A percentile compares a stretch with the other conserved stretches of the same genome.
phyloP scores from a whole-genome alignment of 2,888 invertebrate species.

The Eurytoma californica region DNA sequence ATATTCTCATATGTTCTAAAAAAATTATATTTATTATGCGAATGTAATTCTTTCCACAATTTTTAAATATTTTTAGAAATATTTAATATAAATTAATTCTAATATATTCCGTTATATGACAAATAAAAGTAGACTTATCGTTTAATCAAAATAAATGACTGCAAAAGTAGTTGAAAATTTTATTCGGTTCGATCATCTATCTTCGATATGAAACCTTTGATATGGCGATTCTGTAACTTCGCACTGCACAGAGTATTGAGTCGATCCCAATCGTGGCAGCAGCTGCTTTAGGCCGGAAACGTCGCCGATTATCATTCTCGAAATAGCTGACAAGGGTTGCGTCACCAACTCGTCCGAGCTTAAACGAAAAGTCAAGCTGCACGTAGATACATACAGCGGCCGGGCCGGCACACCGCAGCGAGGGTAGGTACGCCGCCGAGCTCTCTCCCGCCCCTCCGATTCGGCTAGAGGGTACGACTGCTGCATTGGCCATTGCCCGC shows the following conservation, averaged over 20 bases:
- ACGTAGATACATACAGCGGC: background rate
- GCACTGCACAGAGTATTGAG: constrained; percentile 4
- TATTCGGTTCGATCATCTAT: too few relatives aligned
- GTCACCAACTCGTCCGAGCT: background rate
- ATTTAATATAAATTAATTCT: too few relatives aligned
- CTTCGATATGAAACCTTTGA: too few relatives aligned
- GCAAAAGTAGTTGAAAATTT: too few relatives aligned
- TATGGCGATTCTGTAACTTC: background rate
- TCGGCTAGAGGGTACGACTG: constrained; percentile 58
- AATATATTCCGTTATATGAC: too few relatives aligned
- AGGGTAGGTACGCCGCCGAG: constrained; percentile 5
- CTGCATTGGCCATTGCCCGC: constrained; percentile 70
- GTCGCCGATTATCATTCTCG: constrained; percentile 22
- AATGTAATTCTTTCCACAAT: too few relatives aligned
- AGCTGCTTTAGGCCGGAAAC: constrained; percentile 22
- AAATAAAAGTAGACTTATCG: too few relatives aligned
- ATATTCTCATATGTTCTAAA: too few relatives aligned
- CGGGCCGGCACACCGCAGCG: background rate
- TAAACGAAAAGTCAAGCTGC: constrained; percentile 46
- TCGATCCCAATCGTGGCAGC: constrained; percentile 7
- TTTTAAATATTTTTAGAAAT: too few relatives aligned
- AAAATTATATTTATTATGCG: too few relatives aligned
- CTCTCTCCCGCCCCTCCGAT: constrained; percentile 52
- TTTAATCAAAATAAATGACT: too few relatives aligned
- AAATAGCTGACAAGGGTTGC: constrained; percentile 34